These are phyloP conservation scores for Sylvilagus floridanus DNA, from an alignment of 2,797 vertebrate species.

Conservation along the genomic window DNA sequence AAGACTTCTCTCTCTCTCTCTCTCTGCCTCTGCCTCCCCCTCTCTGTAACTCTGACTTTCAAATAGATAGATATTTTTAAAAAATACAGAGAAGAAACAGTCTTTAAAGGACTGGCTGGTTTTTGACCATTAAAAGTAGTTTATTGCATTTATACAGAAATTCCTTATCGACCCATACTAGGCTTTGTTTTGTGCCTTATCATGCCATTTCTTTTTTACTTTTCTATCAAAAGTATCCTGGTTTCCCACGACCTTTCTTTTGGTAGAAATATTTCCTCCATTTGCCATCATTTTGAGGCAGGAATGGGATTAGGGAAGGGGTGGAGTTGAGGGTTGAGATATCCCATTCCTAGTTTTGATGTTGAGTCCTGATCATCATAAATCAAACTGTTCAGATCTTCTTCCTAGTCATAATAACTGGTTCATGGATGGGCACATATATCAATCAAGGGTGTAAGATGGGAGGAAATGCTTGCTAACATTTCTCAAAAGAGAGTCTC, in stretches of 20 bases:
- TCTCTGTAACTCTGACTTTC: no score
- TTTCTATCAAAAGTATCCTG: neutral
- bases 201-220: neutral
- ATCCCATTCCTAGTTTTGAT: neutral
- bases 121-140: neutral
- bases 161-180: neutral
- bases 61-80: no score
- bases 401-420: neutral
- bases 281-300: neutral
- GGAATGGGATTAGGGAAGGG: neutral
- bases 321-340: no score
- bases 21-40: no score
- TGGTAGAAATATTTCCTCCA: neutral
- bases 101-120: neutral
- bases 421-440: neutral
- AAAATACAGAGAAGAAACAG: neutral
- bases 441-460: neutral
- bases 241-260: neutral
- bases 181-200: neutral
- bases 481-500: constrained; percentile 6
- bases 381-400: neutral
- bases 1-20: no score
- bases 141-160: neutral
- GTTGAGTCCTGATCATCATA: neutral
- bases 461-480: neutral